Evolutionary conservation across 1,140 invertebrate genomes (phyloP).

Genomic region (Zaprionus africanus): DNA sequence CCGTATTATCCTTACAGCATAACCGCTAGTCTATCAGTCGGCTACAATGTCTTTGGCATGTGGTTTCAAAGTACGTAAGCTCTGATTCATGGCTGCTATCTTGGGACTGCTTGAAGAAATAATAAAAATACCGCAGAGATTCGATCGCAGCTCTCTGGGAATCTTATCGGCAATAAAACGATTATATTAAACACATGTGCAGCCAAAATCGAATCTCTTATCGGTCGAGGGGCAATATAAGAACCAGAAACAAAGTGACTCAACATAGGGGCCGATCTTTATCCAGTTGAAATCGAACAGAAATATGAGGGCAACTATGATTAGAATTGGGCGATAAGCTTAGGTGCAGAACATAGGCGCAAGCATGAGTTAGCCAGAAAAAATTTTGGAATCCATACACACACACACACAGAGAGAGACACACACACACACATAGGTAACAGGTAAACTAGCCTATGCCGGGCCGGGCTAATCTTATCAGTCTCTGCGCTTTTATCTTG

Average conservation of each 20-base stretch:
- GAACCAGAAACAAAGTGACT: background rate
- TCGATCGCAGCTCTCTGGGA: background rate
- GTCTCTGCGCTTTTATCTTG: slow-evolving; percentile 40
- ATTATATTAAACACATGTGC: slow-evolving; percentile 12
- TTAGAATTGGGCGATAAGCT: background rate
- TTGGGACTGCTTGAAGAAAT: background rate
- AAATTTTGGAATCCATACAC: background rate
- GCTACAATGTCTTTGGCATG: background rate
- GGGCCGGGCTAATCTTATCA: slow-evolving; percentile 38
- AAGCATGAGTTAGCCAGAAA: slow-evolving; percentile 20
- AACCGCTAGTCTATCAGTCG: background rate
- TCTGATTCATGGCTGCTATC: background rate
- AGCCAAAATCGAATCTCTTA: background rate
- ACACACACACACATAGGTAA: background rate
- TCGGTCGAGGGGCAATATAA: background rate
- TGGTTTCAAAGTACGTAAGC: background rate
- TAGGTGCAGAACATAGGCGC: background rate
- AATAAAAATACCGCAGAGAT: background rate
- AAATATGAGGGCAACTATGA: slow-evolving; percentile 4
- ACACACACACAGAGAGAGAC: background rate
- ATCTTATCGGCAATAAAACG: slow-evolving; percentile 19
- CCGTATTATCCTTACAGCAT: background rate
- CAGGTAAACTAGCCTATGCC: slow-evolving; percentile 1
- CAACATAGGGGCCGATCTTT: background rate
- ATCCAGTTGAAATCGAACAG: background rate